phyloP scores from a whole-genome alignment of 2,113 vertebrate species.

The Gallinago jamesoni region DNA sequence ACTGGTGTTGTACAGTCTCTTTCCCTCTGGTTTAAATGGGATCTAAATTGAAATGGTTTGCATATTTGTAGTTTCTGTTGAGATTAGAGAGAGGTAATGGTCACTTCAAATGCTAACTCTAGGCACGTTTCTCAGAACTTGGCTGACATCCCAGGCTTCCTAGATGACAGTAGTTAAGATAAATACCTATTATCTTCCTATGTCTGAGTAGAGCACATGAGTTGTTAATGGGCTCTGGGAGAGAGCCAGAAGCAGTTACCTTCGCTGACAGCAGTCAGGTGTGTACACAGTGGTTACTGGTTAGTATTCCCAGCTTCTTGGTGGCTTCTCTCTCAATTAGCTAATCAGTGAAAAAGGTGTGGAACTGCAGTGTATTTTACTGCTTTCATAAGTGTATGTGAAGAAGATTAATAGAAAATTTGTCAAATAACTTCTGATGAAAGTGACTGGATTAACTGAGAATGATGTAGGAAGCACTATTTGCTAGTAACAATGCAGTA shows the following conservation, averaged over 20 bases:
- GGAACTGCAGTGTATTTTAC: neutral
- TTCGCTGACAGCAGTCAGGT: neutral
- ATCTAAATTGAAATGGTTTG: neutral
- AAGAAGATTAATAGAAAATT: neutral
- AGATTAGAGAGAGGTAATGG: neutral
- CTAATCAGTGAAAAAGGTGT: neutral
- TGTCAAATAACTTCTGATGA: neutral
- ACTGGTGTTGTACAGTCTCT: neutral
- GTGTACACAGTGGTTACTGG: neutral
- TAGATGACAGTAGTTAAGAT: constrained; percentile 50
- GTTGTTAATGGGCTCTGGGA: constrained; percentile 29
- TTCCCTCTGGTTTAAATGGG: neutral
- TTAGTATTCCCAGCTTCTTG: neutral
- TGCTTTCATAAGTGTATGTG: neutral
- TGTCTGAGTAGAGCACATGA: neutral
- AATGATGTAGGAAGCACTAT: neutral
- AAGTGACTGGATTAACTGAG: neutral
- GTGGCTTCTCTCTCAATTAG: neutral
- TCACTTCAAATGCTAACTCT: neutral
- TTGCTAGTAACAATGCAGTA: neutral
- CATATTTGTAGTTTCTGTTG: neutral
- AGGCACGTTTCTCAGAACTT: neutral
- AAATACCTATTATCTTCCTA: constrained; percentile 25
- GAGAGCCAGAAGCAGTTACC: constrained; percentile 6
- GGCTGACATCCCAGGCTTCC: constrained; percentile 37